A percentile compares a stretch with the other conserved stretches of the same genome.
Evolutionary conservation across 2,888 invertebrate genomes (phyloP).

Genomic region (Synergus gifuensis): DNA sequence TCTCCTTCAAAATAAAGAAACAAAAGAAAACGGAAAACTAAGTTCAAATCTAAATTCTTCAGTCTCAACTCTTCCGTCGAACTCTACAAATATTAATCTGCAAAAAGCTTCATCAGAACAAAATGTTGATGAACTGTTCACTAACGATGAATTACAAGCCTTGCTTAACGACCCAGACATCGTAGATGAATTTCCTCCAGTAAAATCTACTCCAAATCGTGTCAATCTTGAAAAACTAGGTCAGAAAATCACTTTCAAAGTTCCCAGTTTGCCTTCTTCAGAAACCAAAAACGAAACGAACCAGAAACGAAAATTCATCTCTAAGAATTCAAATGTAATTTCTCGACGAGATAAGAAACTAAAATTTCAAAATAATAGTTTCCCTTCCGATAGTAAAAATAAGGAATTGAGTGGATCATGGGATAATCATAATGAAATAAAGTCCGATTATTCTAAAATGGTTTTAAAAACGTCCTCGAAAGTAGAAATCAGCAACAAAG

Average conservation of each 20-base stretch:
- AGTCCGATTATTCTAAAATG: not conserved
- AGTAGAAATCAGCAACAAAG: not conserved
- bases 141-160: not conserved
- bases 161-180: slow-evolving; percentile 17
- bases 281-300: not conserved
- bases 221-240: slow-evolving; percentile 24
- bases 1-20: slow-evolving; percentile 51
- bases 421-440: not conserved
- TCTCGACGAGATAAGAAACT: not conserved
- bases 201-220: not conserved
- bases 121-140: not conserved
- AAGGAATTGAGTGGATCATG: not conserved
- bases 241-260: slow-evolving; percentile 14
- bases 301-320: not conserved
- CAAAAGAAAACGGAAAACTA: slow-evolving; percentile 22
- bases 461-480: not conserved
- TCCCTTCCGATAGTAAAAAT: not conserved
- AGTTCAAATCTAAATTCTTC: not conserved
- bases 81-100: too few species aligned
- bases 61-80: not conserved
- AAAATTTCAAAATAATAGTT: not conserved
- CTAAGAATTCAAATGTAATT: not conserved
- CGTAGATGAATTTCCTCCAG: slow-evolving; percentile 1
- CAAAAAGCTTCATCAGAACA: not conserved
- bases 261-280: not conserved